A percentile compares a stretch with the other conserved stretches of the same genome.
Evolutionary conservation across 2,888 invertebrate species (phyloP).

Genomic region (Pterostichus niger): DNA sequence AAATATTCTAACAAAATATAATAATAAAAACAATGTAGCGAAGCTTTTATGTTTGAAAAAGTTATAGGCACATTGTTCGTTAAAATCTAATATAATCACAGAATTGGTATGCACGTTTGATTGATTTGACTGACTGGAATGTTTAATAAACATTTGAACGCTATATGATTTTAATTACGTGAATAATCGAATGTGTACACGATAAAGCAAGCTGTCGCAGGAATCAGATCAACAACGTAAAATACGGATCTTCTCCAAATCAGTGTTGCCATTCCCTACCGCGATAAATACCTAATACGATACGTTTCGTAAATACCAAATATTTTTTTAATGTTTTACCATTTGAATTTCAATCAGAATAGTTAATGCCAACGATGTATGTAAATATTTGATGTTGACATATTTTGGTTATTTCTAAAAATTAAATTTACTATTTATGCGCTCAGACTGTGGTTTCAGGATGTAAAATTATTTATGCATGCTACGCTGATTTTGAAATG

Average conservation of each 20-base stretch:
- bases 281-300: too few relatives aligned
- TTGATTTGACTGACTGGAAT: slow-evolving; percentile 22
- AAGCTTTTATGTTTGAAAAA: too few relatives aligned
- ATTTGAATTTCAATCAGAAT: neutral
- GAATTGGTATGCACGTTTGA: slow-evolving; percentile 6
- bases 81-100: neutral
- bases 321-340: neutral
- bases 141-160: slow-evolving; percentile 45
- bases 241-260: neutral
- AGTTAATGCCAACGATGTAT: too few relatives aligned
- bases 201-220: neutral
- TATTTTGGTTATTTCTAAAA: slow-evolving; percentile 5
- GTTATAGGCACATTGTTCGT: too few relatives aligned
- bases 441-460: neutral
- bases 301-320: neutral
- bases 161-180: slow-evolving; percentile 12
- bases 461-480: slow-evolving; percentile 9
- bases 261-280: neutral
- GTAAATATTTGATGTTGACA: slow-evolving; percentile 18
- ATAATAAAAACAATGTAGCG: too few relatives aligned
- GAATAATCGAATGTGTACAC: slow-evolving; percentile 13
- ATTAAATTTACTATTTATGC: slow-evolving; percentile 18
- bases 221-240: slow-evolving; percentile 10
- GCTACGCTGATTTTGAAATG: slow-evolving; percentile 8
- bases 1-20: too few relatives aligned